Base-by-base conservation (phyloP, 2,797 vertebrate species). In the Sebastes trivittatus region DNA sequence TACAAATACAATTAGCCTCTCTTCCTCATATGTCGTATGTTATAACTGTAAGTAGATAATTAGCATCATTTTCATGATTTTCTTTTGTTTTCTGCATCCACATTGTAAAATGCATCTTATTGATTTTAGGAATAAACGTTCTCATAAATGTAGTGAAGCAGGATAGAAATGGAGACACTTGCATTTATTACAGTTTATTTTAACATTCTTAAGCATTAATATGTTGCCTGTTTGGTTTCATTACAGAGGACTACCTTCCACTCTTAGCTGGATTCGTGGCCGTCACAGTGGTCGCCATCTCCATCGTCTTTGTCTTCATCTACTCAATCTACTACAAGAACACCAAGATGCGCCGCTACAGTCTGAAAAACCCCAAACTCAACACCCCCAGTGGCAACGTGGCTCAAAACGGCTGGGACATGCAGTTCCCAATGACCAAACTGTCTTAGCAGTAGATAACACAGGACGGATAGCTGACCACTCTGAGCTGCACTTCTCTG, bases 271-370 rank as follows among this genome's bases (percentile, higher is more conserved):
- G 95, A 76, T 91, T 96, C 25, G 94, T 96, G 81, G 96, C 95
- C 0, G 65, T 95, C 64, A 89, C 86, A 20, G 95, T 96, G 4
- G 84, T 96, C 6, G 62, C 79, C 46, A 96, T 93, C 87, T 94
- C 93, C 1, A 29, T 94, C 65, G 11, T 94, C 78, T 96, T 96
- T 70, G 0, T 93, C 81, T 92, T 92, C 88, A 94, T 96, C 87
- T 96, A 93, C 89, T 96, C 92, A 0, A 95, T 96, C 88, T 96
- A 96, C 91, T 96, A 96, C 91, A 96, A 96, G 89, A 96, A 95
- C 90, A 96, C 95, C 76, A 96, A 93, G 91, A 96, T 94, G 95
- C 95, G 96, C 1, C 92, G 77, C 69, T 96, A 96, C 90, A 95
- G 82, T 81, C 85, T 96, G n/a, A 95, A 96, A 83, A 94, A 94